Base-by-base conservation (phyloP, 2,888 invertebrate species). In the Megaustenia siamemsis region DNA sequence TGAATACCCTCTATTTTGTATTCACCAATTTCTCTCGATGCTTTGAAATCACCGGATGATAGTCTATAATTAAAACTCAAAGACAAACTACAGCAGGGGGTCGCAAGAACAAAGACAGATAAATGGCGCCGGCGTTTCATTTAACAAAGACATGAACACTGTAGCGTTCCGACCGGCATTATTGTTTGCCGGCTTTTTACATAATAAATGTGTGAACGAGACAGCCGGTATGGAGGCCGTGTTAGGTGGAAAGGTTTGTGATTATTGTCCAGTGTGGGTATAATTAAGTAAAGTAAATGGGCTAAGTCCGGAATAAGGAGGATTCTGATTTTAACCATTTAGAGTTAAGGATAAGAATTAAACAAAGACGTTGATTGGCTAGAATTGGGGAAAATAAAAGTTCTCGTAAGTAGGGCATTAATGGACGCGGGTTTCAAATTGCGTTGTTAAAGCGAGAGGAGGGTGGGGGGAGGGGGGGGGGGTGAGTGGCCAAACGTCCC, bases 121-220 rank as follows among this genome's bases (percentile, higher is more conserved):
- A n/a, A n/a, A n/a, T n/a, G n/a, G n/a, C n/a, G n/a, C n/a, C n/a
- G n/a, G 15, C 6, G 15, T n/a, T 63, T 63, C 63, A 63, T 35
- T 1, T 8, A 73, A 73, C 71, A 43, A 45, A 73, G 28, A 45
- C 71, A 73, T 28, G 71, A 38, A 69, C 21, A 69, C 28, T 28
- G 12, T 73, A 45, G n/a, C 71, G 12, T 73, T 73, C 45, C 45
- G 28, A 73, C 71, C 71, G 71, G 71, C 43, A 45, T 43, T 28
- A 28, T 28, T 28, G n/a, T 45, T 28, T 28, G 71, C 28, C 71
- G 45, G 28, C 28, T 40, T 77, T 77, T 63, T 77, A 77, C 63
- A 40, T 77, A 77, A 77, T 77, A 77, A 56, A 77, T 77, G 77
- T 77, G 77, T 63, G 77, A 77, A 77, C 77, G 38, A 63, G 3